These are phyloP conservation scores for Channa maculata DNA, from an alignment of 2,113 vertebrate genomes.

Conservation along the genomic window DNA sequence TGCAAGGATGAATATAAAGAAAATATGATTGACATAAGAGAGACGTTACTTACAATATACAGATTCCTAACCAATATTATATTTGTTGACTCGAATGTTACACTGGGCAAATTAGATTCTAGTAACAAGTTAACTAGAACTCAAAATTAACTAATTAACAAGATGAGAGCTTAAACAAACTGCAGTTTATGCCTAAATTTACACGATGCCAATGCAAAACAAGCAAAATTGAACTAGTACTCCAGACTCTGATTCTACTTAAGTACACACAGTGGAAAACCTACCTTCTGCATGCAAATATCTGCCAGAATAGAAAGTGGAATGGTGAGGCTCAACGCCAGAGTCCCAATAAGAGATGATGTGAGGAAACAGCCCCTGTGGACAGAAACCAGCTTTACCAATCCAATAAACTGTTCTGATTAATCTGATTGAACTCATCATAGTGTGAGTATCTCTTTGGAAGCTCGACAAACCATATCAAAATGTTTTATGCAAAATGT, in stretches of 20 bases:
- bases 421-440: neutral
- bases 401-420: neutral
- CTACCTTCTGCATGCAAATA: slow-evolving; percentile 96
- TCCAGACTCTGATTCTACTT: neutral
- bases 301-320: slow-evolving; percentile 97
- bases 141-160: too few relatives aligned
- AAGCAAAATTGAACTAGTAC: neutral
- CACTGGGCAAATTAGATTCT: too few relatives aligned
- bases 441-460: neutral
- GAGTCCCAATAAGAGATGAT: slow-evolving; percentile 95
- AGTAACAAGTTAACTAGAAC: too few relatives aligned
- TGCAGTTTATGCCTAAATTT: neutral
- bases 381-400: slow-evolving; percentile 39
- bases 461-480: neutral
- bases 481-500: neutral
- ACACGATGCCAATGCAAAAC: neutral
- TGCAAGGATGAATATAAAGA: too few relatives aligned
- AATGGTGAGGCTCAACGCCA: slow-evolving; percentile 96
- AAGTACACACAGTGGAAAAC: neutral
- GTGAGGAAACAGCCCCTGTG: slow-evolving; percentile 97
- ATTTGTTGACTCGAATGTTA: too few relatives aligned
- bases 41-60: too few relatives aligned
- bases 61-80: too few relatives aligned
- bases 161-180: neutral
- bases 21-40: too few relatives aligned